Conservation (phyloP, 2,113 vertebrate genomes). For the Semnopithecus entellus region DNA sequence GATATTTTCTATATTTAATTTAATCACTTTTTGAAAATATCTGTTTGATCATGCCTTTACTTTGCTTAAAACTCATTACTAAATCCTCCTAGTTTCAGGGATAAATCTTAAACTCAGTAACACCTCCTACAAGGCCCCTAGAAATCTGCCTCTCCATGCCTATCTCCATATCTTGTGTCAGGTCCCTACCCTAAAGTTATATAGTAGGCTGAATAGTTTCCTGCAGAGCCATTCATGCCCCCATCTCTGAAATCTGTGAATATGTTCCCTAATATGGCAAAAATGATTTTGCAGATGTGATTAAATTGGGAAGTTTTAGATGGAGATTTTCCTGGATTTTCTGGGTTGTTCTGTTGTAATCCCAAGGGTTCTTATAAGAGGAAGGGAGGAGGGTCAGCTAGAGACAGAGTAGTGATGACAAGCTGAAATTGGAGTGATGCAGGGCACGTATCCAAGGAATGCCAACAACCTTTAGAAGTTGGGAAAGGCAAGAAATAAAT, state of each 20-base stretch:
- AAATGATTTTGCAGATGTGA: background rate
- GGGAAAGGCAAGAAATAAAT: background rate
- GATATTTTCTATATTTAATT: background rate
- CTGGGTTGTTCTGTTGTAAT: background rate
- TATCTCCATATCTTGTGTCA: background rate
- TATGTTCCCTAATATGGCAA: background rate
- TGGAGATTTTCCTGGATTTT: background rate
- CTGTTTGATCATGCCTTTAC: background rate
- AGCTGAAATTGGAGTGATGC: background rate
- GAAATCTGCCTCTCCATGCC: background rate
- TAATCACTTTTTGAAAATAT: background rate
- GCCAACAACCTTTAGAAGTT: background rate
- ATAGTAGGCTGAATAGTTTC: background rate
- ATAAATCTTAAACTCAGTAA: background rate
- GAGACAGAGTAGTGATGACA: background rate
- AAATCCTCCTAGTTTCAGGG: background rate
- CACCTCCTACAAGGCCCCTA: background rate
- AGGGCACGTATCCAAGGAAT: background rate
- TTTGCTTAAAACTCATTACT: background rate
- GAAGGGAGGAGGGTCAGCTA: background rate
- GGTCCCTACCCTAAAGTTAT: background rate
- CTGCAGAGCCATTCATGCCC: background rate
- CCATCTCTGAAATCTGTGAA: background rate
- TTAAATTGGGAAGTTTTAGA: background rate
- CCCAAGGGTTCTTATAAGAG: background rate